Conservation (phyloP, 1,140 invertebrate species). For the Caenorhabditis briggsae region DNA sequence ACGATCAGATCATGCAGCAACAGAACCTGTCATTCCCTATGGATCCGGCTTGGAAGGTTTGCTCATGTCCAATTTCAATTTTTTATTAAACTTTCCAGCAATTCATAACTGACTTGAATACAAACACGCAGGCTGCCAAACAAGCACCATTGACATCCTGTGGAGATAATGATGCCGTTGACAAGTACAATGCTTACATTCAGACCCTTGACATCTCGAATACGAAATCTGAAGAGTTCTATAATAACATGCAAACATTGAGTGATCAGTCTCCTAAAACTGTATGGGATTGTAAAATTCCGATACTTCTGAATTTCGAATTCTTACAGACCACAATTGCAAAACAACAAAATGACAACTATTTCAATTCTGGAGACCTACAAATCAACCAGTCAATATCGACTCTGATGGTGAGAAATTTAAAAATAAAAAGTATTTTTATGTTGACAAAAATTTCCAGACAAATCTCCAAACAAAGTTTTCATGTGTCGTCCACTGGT, state of each 20-base stretch:
- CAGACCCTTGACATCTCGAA: background rate
- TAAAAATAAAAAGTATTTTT: background rate
- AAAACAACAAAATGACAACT: background rate
- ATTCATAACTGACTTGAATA: background rate
- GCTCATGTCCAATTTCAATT: background rate
- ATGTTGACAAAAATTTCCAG: background rate
- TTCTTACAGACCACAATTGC: slow-evolving; percentile 10
- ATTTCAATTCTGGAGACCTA: background rate
- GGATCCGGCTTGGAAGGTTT: background rate
- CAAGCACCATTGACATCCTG: background rate
- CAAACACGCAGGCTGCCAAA: background rate
- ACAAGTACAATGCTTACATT: background rate
- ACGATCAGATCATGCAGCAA: slow-evolving; percentile 16
- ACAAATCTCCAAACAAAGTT: background rate
- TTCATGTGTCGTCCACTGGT: slow-evolving; percentile 32
- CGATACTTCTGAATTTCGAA: background rate
- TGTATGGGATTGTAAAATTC: background rate
- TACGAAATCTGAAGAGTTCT: background rate
- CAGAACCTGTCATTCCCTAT: background rate
- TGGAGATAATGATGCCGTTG: background rate
- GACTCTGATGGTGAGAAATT: background rate
- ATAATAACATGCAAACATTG: background rate
- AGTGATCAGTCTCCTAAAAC: background rate
- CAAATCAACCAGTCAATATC: background rate
- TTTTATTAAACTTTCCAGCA: background rate